These are phyloP conservation scores for Phaonia tiefii DNA, from an alignment of 2,888 invertebrate genomes.

Conservation along the genomic window DNA sequence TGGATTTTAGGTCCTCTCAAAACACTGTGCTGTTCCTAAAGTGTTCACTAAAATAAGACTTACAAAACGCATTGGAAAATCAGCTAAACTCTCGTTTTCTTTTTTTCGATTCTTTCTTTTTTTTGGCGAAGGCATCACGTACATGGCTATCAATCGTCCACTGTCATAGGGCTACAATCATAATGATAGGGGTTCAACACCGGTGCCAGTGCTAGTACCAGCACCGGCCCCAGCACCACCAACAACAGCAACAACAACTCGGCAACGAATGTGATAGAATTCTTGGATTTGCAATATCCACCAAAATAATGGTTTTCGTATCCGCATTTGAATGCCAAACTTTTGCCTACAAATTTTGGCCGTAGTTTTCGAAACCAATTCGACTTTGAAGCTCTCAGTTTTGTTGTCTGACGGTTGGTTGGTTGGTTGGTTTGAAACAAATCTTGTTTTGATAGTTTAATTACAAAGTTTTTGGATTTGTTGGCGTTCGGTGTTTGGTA, in stretches of 20 bases:
- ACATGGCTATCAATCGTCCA: slow-evolving; percentile 72
- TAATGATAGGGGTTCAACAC: slow-evolving; percentile 75
- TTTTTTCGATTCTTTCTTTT: not conserved
- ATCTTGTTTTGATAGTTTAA: slow-evolving; percentile 68
- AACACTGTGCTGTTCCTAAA: slow-evolving; percentile 28
- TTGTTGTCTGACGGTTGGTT: no score
- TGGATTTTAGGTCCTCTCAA: not conserved
- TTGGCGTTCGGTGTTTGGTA: slow-evolving; percentile 35
- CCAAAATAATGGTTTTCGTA: slow-evolving; percentile 56
- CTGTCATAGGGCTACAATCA: slow-evolving; percentile 70
- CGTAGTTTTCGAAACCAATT: no score
- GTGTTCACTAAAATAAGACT: slow-evolving; percentile 29
- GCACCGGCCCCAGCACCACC: not conserved
- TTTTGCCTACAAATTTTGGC: slow-evolving; percentile 33
- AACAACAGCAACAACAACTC: slow-evolving; percentile 20
- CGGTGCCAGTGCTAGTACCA: slow-evolving; percentile 30
- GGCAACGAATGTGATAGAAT: slow-evolving; percentile 58
- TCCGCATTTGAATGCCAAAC: slow-evolving; percentile 42
- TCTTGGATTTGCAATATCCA: slow-evolving; percentile 61
- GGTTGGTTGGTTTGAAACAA: slow-evolving; percentile 58
- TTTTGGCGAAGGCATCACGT: slow-evolving; percentile 66
- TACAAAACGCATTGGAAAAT: slow-evolving; percentile 13
- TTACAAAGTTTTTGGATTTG: slow-evolving; percentile 63
- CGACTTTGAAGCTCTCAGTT: not conserved
- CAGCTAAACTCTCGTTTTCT: no score